phyloP scores from a whole-genome alignment of 1,140 invertebrate genomes.

The Homarus americanus region DNA sequence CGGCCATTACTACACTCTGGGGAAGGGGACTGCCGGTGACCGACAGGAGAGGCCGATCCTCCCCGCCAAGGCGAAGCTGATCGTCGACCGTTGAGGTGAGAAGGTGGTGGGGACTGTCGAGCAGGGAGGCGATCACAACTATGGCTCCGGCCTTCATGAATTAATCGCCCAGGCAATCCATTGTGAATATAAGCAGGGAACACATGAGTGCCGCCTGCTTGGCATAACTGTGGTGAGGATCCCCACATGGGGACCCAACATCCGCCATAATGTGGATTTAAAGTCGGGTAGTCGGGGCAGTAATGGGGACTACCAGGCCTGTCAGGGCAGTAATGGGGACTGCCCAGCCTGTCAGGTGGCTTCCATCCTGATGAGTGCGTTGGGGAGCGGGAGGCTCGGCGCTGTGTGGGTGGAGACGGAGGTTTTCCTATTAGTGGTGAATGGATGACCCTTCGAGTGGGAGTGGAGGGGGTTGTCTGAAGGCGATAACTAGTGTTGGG shows the following conservation, averaged over 20 bases:
- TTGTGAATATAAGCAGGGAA: constrained; percentile 32
- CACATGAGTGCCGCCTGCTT: not conserved
- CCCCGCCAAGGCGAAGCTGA: constrained; percentile 51
- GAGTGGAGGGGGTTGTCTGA: not conserved
- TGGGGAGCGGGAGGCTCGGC: constrained; percentile 57
- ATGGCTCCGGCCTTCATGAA: constrained; percentile 33
- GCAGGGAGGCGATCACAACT: constrained; percentile 56
- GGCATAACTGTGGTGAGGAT: constrained; percentile 55
- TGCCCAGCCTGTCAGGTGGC: constrained; percentile 10
- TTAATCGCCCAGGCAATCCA: not conserved
- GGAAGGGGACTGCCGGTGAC: constrained; percentile 40
- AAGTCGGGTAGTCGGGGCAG: not conserved
- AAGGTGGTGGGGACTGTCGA: constrained; percentile 44
- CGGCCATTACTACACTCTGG: constrained; percentile 49
- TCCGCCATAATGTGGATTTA: constrained; percentile 31
- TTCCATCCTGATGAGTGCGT: constrained; percentile 30
- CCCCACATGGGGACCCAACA: constrained; percentile 56
- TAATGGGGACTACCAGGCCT: constrained; percentile 34
- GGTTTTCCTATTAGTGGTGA: constrained; percentile 45
- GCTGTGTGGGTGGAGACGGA: constrained; percentile 52
- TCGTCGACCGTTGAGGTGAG: constrained; percentile 36
- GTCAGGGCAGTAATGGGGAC: constrained; percentile 25
- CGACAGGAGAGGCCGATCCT: constrained; percentile 21
- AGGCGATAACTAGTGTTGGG: too few relatives aligned
- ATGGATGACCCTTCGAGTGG: not conserved